phyloP scores from a whole-genome alignment of 2,113 vertebrate genomes.

The Vombatus ursinus region DNA sequence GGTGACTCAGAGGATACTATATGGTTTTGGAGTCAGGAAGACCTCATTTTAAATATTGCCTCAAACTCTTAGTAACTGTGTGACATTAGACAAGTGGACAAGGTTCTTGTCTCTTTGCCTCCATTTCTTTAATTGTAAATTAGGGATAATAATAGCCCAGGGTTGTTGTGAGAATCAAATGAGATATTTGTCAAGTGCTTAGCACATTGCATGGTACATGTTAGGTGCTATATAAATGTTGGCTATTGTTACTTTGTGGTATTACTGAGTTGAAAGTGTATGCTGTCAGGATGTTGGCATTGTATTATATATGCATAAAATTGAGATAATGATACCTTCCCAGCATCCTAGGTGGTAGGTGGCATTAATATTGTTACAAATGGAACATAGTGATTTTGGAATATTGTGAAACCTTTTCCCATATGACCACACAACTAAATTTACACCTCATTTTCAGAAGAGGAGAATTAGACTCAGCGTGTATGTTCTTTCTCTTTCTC shows the following conservation, averaged over 20 bases:
- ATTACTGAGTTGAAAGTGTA: background rate
- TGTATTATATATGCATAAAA: background rate
- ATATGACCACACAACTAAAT: background rate
- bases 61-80: background rate
- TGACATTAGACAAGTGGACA: background rate
- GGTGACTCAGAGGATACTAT: background rate
- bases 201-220: background rate
- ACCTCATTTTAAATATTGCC: background rate
- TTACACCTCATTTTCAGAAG: conserved; percentile 5
- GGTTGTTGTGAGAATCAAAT: background rate
- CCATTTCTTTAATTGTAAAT: background rate
- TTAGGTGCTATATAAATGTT: background rate
- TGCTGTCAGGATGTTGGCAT: background rate
- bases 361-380: background rate
- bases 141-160: background rate
- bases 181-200: background rate
- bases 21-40: too few species aligned
- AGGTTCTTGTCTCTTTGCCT: background rate
- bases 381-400: background rate
- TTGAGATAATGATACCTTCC: background rate
- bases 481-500: conserved; percentile 12
- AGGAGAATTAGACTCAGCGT: conserved; percentile 3
- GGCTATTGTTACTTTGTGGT: background rate
- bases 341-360: background rate
- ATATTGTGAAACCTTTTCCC: background rate